Conservation (phyloP, 2,888 invertebrate genomes). For the Platycnemis pennipes region DNA sequence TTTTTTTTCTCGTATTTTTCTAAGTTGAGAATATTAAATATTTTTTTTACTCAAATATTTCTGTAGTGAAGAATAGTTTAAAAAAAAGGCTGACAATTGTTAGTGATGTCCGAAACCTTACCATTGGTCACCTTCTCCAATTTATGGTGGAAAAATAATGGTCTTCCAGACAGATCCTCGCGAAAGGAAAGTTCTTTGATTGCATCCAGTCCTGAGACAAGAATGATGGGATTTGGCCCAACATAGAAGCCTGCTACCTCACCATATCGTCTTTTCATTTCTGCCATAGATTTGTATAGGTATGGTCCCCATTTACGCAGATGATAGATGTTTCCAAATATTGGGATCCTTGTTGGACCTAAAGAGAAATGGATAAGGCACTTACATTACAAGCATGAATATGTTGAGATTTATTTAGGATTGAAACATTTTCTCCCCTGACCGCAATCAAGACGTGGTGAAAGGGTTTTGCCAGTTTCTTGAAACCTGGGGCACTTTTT, state of each 20-base stretch:
- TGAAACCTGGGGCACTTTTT: too few relatives aligned
- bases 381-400: too few relatives aligned
- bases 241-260: slow-evolving; percentile 63
- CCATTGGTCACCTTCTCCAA: background rate
- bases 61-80: background rate
- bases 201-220: slow-evolving; percentile 66
- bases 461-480: too few relatives aligned
- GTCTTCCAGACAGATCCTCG: slow-evolving; percentile 68
- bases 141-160: slow-evolving; percentile 32
- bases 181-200: slow-evolving; percentile 57
- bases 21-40: too few relatives aligned
- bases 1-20: too few relatives aligned
- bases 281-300: slow-evolving; percentile 26
- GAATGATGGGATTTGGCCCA: slow-evolving; percentile 48
- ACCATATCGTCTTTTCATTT: slow-evolving; percentile 56
- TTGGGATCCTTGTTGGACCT: slow-evolving; percentile 51
- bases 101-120: background rate
- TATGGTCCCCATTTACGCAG: slow-evolving; percentile 46
- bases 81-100: background rate
- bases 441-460: too few relatives aligned
- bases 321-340: slow-evolving; percentile 53
- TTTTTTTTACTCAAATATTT: too few relatives aligned
- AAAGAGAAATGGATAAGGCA: too few relatives aligned
- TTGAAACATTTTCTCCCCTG: too few relatives aligned
- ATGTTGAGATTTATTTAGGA: background rate